A percentile compares a stretch with the other conserved stretches of the same genome.
Evolutionary conservation across 64 coral and sea anemone species (phyloP).

Genomic region (Anthopleura sola): DNA sequence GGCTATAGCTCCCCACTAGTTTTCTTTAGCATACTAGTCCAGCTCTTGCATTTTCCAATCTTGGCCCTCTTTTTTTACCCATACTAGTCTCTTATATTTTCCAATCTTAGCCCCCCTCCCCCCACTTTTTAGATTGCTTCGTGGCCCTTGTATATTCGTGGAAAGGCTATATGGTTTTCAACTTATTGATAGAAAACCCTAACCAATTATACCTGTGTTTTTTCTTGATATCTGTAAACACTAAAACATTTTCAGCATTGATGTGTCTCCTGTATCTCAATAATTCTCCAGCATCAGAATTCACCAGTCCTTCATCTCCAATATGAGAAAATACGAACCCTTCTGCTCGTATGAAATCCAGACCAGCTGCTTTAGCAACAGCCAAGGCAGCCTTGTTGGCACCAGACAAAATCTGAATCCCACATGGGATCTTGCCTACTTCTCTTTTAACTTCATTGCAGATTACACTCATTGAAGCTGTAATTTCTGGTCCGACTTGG

Average conservation of each 20-base stretch:
- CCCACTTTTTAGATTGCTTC: too few relatives aligned
- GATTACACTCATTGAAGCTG: conserved; percentile 88
- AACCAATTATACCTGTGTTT: conserved; percentile 98
- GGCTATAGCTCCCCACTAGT: too few relatives aligned
- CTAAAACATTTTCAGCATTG: conserved; percentile 84
- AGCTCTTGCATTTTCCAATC: too few relatives aligned
- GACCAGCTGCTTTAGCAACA: conserved; percentile 83
- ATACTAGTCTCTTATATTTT: too few relatives aligned
- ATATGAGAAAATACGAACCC: conserved; percentile 98
- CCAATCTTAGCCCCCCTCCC: too few relatives aligned
- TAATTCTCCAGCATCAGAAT: conserved; percentile 95
- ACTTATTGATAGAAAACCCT: too few relatives aligned
- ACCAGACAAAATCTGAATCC: conserved; percentile 92
- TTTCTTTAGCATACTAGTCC: too few relatives aligned
- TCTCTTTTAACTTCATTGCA: conserved; percentile 85
- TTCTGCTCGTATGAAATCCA: conserved; percentile 92
- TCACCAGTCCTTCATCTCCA: conserved; percentile 96
- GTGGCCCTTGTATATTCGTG: too few relatives aligned
- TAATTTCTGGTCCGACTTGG: conserved; percentile 92
- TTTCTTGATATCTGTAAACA: conserved; percentile 99
- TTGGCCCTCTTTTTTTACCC: too few relatives aligned
- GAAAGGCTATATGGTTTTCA: too few relatives aligned
- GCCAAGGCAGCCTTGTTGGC: conserved; percentile 94
- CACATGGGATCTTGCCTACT: conserved; percentile 72
- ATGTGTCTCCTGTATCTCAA: conserved; percentile 91